These are phyloP conservation scores for Trichonephila clavata DNA, from an alignment of 1,140 invertebrate species.

Conservation along the genomic window DNA sequence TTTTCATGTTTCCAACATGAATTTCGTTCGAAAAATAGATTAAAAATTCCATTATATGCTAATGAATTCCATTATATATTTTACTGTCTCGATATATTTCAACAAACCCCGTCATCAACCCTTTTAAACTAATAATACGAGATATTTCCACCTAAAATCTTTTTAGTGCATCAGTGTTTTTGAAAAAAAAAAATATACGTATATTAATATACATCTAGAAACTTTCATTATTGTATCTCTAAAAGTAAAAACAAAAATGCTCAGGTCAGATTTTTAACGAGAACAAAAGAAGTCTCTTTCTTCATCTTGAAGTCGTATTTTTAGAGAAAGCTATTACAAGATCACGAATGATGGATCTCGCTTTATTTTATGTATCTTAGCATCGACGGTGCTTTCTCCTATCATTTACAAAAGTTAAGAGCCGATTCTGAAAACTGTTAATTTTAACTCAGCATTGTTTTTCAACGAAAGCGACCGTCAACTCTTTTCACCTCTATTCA, in stretches of 20 bases:
- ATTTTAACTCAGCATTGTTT: constrained; percentile 24
- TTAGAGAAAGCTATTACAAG: background rate
- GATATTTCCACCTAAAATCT: background rate
- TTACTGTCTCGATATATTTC: too few species aligned
- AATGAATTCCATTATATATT: too few species aligned
- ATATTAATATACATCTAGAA: background rate
- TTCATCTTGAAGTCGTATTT: background rate
- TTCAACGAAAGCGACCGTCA: background rate
- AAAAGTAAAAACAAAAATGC: background rate
- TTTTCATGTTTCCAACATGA: too few species aligned
- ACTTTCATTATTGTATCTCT: background rate
- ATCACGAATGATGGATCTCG: background rate
- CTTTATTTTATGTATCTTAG: background rate
- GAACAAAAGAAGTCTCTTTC: background rate
- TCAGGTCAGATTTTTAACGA: background rate
- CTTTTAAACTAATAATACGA: too few species aligned
- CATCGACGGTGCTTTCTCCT: background rate
- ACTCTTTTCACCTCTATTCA: background rate
- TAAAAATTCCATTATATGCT: too few species aligned
- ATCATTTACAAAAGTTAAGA: background rate
- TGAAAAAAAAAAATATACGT: background rate
- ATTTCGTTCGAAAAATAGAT: too few species aligned
- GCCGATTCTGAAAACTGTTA: constrained; percentile 2
- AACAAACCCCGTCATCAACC: too few species aligned
- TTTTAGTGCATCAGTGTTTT: background rate